phyloP scores from a whole-genome alignment of 1,140 invertebrate species.

The Cydia pomonella region DNA sequence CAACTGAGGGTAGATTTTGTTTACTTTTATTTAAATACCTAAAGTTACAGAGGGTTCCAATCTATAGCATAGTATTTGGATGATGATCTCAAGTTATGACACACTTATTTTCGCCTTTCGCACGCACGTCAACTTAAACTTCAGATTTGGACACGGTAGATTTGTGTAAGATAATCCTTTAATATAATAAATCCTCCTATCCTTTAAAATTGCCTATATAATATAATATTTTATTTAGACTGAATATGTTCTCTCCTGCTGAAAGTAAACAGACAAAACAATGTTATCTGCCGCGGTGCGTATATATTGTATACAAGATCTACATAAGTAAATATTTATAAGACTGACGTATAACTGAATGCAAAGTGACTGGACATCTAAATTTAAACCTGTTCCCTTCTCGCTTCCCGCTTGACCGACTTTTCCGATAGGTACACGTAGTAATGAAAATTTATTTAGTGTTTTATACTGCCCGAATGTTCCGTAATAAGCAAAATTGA shows the following conservation, averaged over 20 bases:
- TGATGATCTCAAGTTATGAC: too few relatives aligned
- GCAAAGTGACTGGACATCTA: constrained; percentile 9
- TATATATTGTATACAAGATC: constrained; percentile 6
- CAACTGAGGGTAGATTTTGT: too few relatives aligned
- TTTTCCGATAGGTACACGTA: background rate
- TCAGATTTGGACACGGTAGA: background rate
- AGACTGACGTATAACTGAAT: constrained; percentile 3
- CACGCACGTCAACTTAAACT: too few relatives aligned
- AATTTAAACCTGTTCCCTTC: constrained; percentile 16
- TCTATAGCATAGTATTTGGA: too few relatives aligned
- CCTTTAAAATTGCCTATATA: too few relatives aligned
- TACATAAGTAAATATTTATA: constrained; percentile 20
- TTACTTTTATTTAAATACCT: too few relatives aligned
- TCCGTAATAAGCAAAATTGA: background rate
- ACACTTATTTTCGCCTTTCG: too few relatives aligned
- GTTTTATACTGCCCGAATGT: background rate
- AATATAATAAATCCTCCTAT: too few relatives aligned
- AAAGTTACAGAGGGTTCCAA: too few relatives aligned
- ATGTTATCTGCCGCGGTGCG: background rate
- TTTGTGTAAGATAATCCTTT: background rate
- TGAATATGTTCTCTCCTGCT: background rate
- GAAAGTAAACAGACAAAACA: background rate
- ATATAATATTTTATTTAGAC: background rate
- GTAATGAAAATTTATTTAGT: constrained; percentile 13
- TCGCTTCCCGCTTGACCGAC: constrained; percentile 9